Conservation (phyloP, 1,140 invertebrate genomes). For the Bombus balteatus region DNA sequence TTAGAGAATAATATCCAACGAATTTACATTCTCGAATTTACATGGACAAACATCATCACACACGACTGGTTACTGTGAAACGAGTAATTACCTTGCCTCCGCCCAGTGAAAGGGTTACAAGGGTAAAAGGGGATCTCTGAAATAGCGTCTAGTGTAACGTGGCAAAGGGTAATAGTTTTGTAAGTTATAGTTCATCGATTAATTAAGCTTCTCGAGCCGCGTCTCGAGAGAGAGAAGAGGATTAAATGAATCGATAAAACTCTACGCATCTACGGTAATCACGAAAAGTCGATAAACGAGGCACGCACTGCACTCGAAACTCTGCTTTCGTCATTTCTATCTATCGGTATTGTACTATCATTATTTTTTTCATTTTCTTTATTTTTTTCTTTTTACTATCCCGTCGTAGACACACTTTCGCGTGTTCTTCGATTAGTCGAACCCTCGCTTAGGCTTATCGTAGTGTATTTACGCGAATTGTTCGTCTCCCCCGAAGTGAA, state of each 20-base stretch:
- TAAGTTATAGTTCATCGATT: constrained; percentile 50
- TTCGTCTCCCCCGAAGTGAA: constrained; percentile 14
- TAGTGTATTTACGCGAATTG: constrained; percentile 14
- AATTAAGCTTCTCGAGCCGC: constrained; percentile 29
- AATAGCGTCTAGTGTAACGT: constrained; percentile 39
- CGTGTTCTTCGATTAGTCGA: constrained; percentile 55
- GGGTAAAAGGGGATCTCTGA: not conserved
- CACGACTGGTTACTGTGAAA: not conserved
- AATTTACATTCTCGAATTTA: not conserved
- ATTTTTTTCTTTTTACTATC: constrained; percentile 30
- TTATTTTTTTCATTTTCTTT: constrained; percentile 5
- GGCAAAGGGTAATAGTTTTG: constrained; percentile 39
- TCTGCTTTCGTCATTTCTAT: constrained; percentile 29
- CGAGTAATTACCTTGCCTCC: not conserved
- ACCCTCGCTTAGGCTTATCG: constrained; percentile 49
- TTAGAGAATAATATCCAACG: not conserved
- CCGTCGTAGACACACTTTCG: constrained; percentile 15
- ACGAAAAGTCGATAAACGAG: constrained; percentile 58
- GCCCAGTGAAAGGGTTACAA: not conserved
- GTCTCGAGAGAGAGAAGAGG: constrained; percentile 24
- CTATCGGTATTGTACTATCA: constrained; percentile 45
- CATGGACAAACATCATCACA: not conserved
- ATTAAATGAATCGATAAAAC: constrained; percentile 43
- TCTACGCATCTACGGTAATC: constrained; percentile 57
- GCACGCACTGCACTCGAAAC: constrained; percentile 57